A percentile compares a stretch with the other conserved stretches of the same genome.
phyloP scores from a whole-genome alignment of 2,888 invertebrate species.

The Zygaena filipendulae region DNA sequence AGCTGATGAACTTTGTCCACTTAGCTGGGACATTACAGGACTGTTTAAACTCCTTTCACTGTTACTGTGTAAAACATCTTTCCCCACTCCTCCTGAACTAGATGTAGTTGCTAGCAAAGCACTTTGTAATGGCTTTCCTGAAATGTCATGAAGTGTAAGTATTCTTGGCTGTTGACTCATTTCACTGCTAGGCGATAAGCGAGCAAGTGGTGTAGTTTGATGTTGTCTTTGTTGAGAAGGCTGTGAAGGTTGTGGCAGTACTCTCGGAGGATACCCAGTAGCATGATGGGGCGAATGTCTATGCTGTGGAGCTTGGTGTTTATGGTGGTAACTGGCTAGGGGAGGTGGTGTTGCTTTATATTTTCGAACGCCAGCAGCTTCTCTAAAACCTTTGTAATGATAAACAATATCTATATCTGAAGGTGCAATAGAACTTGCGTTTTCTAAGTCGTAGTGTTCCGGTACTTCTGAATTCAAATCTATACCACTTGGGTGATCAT shows the following conservation, averaged over 20 bases:
- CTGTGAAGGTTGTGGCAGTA: conserved; percentile 76
- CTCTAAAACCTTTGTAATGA: conserved; percentile 94
- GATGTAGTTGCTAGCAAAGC: conserved; percentile 90
- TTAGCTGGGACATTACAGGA: conserved; percentile 91
- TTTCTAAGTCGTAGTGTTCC: conserved; percentile 96
- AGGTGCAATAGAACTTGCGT: conserved; percentile 97
- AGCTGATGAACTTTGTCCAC: conserved; percentile 85
- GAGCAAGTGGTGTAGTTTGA: conserved; percentile 90
- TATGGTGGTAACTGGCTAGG: conserved; percentile 79
- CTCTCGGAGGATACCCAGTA: conserved; percentile 78
- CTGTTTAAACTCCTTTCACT: conserved; percentile 93
- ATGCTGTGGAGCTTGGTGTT: conserved; percentile 79
- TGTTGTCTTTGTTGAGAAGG: conserved; percentile 77
- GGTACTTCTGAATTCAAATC: conserved; percentile 84
- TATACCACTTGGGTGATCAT: conserved; percentile 78
- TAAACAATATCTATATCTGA: conserved; percentile 97
- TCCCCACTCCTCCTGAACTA: conserved; percentile 87
- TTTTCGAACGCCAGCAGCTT: conserved; percentile 84
- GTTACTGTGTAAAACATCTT: conserved; percentile 90
- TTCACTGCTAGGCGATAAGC: conserved; percentile 92
- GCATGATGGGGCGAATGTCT: conserved; percentile 83
- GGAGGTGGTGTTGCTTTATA: conserved; percentile 90
- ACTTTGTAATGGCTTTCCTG: conserved; percentile 91
- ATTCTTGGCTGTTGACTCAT: conserved; percentile 93
- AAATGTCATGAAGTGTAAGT: conserved; percentile 92